phyloP scores from a whole-genome alignment of 2,888 invertebrate genomes.

The Ectemnius continuus region DNA sequence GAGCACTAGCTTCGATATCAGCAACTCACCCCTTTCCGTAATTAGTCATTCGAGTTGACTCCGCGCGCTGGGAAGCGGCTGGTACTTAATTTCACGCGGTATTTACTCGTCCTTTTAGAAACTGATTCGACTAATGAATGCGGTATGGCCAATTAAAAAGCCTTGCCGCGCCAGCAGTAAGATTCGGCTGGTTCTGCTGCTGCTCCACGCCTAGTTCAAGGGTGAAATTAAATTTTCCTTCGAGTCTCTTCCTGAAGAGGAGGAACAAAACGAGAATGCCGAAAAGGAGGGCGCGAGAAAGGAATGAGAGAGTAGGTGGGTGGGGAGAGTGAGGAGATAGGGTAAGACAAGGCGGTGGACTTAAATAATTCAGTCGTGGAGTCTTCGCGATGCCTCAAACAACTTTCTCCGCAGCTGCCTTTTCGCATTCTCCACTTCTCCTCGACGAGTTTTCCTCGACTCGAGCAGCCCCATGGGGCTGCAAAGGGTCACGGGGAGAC shows the following conservation, averaged over 20 bases:
- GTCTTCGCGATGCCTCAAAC: conserved; percentile 47
- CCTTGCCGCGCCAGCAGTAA: conserved; percentile 24
- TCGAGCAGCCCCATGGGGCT: conserved; percentile 13
- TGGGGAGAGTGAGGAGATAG: conserved; percentile 27
- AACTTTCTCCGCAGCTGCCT: conserved; percentile 58
- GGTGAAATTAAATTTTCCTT: conserved; percentile 6
- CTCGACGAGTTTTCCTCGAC: conserved; percentile 21
- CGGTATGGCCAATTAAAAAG: conserved; percentile 56
- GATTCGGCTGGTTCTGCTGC: background rate
- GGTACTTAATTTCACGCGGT: conserved; percentile 4
- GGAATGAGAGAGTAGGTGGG: conserved; percentile 3
- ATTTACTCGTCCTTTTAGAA: conserved; percentile 1
- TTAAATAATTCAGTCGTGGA: conserved; percentile 71
- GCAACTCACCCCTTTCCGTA: too few species aligned
- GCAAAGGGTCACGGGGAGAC: conserved; percentile 10
- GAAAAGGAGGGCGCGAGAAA: conserved; percentile 10
- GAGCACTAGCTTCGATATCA: too few species aligned
- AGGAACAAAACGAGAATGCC: conserved; percentile 2
- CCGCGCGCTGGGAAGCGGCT: too few species aligned
- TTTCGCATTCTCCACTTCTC: conserved; percentile 52
- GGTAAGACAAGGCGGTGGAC: conserved; percentile 55
- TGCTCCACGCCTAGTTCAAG: background rate
- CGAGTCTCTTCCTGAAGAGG: background rate
- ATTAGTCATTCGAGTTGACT: too few species aligned
- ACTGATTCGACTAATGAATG: conserved; percentile 1